These are phyloP conservation scores for Philereme vetulata DNA, from an alignment of 2,888 invertebrate genomes.

Conservation along the genomic window DNA sequence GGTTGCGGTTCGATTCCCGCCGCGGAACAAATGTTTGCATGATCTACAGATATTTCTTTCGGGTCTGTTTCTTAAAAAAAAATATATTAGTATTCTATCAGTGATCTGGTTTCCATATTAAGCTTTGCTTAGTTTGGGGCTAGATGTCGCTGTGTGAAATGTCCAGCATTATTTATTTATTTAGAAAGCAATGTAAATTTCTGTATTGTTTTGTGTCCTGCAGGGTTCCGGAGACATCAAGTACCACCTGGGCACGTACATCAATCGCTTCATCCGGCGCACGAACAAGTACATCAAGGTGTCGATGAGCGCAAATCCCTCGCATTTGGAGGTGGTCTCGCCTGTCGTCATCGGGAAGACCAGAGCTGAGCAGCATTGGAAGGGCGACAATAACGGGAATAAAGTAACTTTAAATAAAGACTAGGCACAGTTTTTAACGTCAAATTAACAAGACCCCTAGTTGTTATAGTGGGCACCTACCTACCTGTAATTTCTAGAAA, in stretches of 20 bases:
- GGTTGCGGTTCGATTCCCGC: too few species aligned
- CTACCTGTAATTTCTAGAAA: too few species aligned
- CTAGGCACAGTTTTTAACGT: too few species aligned
- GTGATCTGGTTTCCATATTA: too few species aligned
- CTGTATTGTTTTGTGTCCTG: background rate
- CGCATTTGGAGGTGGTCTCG: conserved; percentile 95
- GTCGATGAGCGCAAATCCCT: conserved; percentile 97
- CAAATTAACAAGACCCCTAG: too few species aligned
- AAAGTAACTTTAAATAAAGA: conserved; percentile 54
- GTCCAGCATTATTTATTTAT: background rate
- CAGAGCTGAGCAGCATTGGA: conserved; percentile 93
- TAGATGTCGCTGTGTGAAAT: too few species aligned
- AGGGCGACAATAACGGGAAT: conserved; percentile 89
- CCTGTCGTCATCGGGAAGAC: conserved; percentile 95
- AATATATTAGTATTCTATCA: too few species aligned
- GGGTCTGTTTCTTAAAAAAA: background rate
- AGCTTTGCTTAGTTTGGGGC: too few species aligned
- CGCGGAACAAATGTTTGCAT: too few species aligned
- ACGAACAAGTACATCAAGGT: conserved; percentile 91
- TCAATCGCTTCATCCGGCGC: conserved; percentile 89
- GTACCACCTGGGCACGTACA: conserved; percentile 95
- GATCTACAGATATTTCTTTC: background rate
- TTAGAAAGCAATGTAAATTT: background rate
- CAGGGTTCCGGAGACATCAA: conserved; percentile 95
- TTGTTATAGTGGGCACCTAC: too few species aligned